phyloP scores from a whole-genome alignment of 2,797 vertebrate genomes.

The Crax fasciolata region DNA sequence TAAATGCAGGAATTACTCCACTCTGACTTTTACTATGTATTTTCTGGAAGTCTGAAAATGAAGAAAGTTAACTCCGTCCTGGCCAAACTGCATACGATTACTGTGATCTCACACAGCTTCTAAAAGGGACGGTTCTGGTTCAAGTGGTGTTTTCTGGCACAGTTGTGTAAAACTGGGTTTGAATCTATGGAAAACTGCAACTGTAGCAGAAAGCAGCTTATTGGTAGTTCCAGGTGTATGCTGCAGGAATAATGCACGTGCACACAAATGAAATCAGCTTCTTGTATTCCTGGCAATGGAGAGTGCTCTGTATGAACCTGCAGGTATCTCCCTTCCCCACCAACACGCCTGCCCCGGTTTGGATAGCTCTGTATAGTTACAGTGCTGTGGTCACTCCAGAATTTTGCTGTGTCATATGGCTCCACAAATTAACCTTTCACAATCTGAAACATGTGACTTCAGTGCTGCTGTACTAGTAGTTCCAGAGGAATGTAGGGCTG shows the following conservation, averaged over 20 bases:
- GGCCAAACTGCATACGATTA: neutral
- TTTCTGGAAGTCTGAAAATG: neutral
- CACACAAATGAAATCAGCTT: neutral
- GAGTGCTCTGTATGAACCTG: neutral
- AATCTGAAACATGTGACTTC: neutral
- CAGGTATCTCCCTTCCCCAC: neutral
- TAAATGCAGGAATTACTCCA: neutral
- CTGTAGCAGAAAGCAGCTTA: neutral
- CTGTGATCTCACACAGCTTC: rapidly evolving
- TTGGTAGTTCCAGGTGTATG: neutral
- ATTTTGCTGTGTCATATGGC: conserved; percentile 34
- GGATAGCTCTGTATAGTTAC: neutral
- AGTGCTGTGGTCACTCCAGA: conserved; percentile 6
- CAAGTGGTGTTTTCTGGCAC: neutral
- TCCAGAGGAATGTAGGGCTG: conserved; percentile 17
- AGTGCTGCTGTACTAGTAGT: neutral
- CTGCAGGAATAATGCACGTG: neutral
- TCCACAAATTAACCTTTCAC: conserved; percentile 14
- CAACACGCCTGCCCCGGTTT: neutral
- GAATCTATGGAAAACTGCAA: neutral
- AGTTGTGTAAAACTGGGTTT: neutral
- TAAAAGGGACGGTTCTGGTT: neutral
- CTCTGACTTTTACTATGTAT: neutral
- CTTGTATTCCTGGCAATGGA: neutral
- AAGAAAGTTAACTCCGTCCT: neutral